Evolutionary conservation across 2,797 vertebrate species (phyloP).

Genomic region (Petrocephalus schoutedeni): DNA sequence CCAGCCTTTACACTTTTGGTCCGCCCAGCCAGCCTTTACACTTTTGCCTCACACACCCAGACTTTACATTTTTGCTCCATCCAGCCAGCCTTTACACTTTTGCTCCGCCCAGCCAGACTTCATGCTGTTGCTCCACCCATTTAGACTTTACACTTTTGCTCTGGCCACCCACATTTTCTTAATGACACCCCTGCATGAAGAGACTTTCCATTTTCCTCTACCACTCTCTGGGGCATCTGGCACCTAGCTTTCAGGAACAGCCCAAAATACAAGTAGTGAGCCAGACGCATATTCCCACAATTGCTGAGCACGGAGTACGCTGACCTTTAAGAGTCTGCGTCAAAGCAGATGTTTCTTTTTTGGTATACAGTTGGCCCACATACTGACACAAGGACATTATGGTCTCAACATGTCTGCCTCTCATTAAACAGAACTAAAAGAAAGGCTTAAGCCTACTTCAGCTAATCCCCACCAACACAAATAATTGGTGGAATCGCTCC

Average conservation of each 20-base stretch:
- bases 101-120: too few species aligned
- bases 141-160: too few species aligned
- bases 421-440: not conserved
- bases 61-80: not conserved
- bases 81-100: not conserved
- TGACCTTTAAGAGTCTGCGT: not conserved
- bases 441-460: not conserved
- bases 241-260: not conserved
- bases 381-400: not conserved
- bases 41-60: not conserved
- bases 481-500: conserved; percentile 50
- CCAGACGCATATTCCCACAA: not conserved
- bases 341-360: not conserved
- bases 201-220: not conserved
- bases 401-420: not conserved
- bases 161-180: not conserved
- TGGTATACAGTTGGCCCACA: conserved; percentile 35
- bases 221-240: not conserved
- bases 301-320: not conserved
- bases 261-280: not conserved
- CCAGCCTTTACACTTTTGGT: too few species aligned
- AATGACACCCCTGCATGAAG: not conserved
- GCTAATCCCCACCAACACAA: conserved; percentile 50
- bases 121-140: too few species aligned
- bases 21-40: too few species aligned